These are phyloP conservation scores for Lithosia quadra DNA, from an alignment of 2,888 invertebrate species.

Conservation along the genomic window DNA sequence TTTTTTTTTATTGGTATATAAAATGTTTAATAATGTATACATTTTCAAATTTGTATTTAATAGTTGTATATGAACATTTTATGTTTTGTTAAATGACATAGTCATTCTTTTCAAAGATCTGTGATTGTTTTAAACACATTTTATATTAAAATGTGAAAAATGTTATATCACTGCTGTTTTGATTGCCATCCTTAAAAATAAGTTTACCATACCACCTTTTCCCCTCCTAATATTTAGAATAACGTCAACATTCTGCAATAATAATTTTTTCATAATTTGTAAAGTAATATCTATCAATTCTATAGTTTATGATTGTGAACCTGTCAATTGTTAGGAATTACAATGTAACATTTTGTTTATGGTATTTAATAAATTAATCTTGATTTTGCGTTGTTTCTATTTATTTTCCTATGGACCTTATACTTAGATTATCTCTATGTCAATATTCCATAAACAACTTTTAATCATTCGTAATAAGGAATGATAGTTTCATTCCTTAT, in stretches of 20 bases:
- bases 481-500: too few relatives aligned
- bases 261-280: background rate
- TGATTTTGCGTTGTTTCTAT: slow-evolving; percentile 81
- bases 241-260: slow-evolving; percentile 18
- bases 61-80: slow-evolving; percentile 12
- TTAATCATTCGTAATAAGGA: background rate
- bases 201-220: slow-evolving; percentile 12
- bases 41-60: slow-evolving; percentile 16
- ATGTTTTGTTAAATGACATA: slow-evolving; percentile 55
- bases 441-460: too few relatives aligned
- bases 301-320: slow-evolving; percentile 39
- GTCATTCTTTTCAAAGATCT: slow-evolving; percentile 67
- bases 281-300: slow-evolving; percentile 18
- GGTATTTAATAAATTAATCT: slow-evolving; percentile 76
- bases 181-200: slow-evolving; percentile 60
- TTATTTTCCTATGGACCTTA: slow-evolving; percentile 32
- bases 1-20: slow-evolving; percentile 4
- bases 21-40: slow-evolving; percentile 5
- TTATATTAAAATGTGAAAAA: slow-evolving; percentile 84
- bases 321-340: slow-evolving; percentile 43
- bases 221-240: slow-evolving; percentile 23
- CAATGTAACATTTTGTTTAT: slow-evolving; percentile 59
- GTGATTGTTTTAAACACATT: slow-evolving; percentile 77
- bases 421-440: background rate
- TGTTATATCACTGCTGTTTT: slow-evolving; percentile 70